Evolutionary conservation across 2,888 invertebrate genomes (phyloP), one percentile per base, ranked within the genome.

Genomic region (Mythimna impura): DNA sequence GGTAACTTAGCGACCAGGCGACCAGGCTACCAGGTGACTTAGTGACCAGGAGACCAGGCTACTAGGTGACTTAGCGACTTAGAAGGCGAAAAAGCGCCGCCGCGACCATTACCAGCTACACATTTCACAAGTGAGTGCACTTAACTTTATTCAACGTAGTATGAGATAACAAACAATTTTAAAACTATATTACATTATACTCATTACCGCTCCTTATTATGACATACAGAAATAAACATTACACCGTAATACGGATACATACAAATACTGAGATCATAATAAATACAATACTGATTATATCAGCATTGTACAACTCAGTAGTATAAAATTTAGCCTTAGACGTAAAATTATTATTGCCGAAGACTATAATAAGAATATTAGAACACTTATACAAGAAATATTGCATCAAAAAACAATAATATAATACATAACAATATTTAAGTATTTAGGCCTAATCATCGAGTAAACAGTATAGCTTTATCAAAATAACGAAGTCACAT

Each of bases 201-300:
- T 78, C 72, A 70, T 73, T 65, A 77, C 66, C 71, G 71, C 58
- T 78, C 60, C 80, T 75, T 86, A 78, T 72, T 84, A 86, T 73
- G 71, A 81, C 73, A 78, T 67, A 81, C 64, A 80, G 68, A 84
- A 69, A 80, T 73, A 71, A 74, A 73, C 50, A 74, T 79, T 71
- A 80, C 68, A 76, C 78, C 75, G 74, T 76, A 81, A 78, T 76
- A 83, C 77, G 81, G 73, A 80, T 66, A 75, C 80, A 89, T 81
- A 86, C 66, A 80, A 85, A 87, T 84, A 84, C 86, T 92, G 92
- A 93, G 92, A 93, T 93, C 93, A 92, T 89, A 86, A 82, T 82
- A 87, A 76, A 82, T 78, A 86, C 81, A 85, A 84, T 73, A 86
- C 90, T 83, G 89, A 91, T 91, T 85, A 86, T 81, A 91, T 91